Base-by-base conservation (phyloP, 2,113 vertebrate species). In the Sarotherodon lohbergeri region DNA sequence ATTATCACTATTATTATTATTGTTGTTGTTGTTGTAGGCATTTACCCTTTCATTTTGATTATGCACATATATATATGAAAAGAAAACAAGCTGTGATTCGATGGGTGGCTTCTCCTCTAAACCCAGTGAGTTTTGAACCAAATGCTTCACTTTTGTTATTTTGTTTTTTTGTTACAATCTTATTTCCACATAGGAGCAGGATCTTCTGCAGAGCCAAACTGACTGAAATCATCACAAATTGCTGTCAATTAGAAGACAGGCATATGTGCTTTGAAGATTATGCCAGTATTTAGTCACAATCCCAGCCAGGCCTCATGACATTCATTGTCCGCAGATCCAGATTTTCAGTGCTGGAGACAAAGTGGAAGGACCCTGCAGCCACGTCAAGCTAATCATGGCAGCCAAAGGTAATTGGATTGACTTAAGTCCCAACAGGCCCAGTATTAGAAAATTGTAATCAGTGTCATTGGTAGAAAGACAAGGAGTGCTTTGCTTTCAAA, bases 401-500 rank as follows among this genome's bases (percentile, higher is more conserved):
- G 89, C 90, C 89, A 94, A 92, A 89, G 90, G 93, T 96, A 95
- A 96, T 95, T 90, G 92, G 92, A 96, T 96, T 86, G 89, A 94
- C 92, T 95, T 93, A 89, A 93, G 85, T 88, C 92, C 89, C 94
- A 86, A 90, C 81, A 68, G 89, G 94, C 90, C 66, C 80, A 68
- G 88, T 91, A 92, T 95, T 94, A 94, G 92, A 95, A 95, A 96
- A 92, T 94, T 90, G 86, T 91, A 95, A 96, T 96, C 94, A 96
- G 92, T 95, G 93, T 95, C 90, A 93, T 71, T 86, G 80, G 89
- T 57, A 54, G 88, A 87, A 71, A 95, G 90, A 92, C 93, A 92
- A 92, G 78, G 81, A 87, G 81, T 80, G 90, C 92, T 94, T 91
- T 88, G 89, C 92, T 92, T 95, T 96, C 94, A 90, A 92, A 91